Percentiles rank a stretch among this genome's conserved stretches.
Evolutionary conservation across 1,140 invertebrate genomes (phyloP).

Genomic region (Temnothorax curvispinosus): DNA sequence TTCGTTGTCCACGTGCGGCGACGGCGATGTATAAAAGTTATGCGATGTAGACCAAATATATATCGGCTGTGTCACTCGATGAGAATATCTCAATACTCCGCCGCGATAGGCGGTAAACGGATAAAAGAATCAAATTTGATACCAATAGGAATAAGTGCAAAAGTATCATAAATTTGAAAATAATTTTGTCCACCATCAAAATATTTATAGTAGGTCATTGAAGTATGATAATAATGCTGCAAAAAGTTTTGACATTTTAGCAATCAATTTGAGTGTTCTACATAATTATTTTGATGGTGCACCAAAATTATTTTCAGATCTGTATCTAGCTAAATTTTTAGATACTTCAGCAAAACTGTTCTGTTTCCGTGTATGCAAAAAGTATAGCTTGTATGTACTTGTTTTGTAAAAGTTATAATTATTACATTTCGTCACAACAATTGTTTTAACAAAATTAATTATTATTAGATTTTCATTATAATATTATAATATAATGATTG

Average conservation of each 20-base stretch:
- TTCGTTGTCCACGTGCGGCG: background rate
- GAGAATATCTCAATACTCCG: background rate
- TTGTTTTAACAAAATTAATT: constrained; percentile 9
- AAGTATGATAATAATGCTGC: too few relatives aligned
- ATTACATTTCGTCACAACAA: background rate
- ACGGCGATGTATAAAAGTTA: constrained; percentile 30
- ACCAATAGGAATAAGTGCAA: background rate
- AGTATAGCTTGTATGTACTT: background rate
- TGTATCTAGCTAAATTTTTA: too few relatives aligned
- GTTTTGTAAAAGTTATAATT: background rate
- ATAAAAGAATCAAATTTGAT: background rate
- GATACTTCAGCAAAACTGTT: too few relatives aligned
- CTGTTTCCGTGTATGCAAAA: background rate
- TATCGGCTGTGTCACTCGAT: background rate
- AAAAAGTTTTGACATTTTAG: too few relatives aligned
- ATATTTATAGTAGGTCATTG: too few relatives aligned
- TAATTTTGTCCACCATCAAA: background rate
- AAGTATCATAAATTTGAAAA: too few relatives aligned
- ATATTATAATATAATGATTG: background rate
- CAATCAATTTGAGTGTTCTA: too few relatives aligned
- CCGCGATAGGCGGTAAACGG: too few relatives aligned
- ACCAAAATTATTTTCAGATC: too few relatives aligned
- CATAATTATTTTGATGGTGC: too few relatives aligned
- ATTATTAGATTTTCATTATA: background rate
- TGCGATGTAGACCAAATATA: background rate